These are phyloP conservation scores for Leistus spinibarbis DNA, from an alignment of 2,888 invertebrate species.

Conservation along the genomic window DNA sequence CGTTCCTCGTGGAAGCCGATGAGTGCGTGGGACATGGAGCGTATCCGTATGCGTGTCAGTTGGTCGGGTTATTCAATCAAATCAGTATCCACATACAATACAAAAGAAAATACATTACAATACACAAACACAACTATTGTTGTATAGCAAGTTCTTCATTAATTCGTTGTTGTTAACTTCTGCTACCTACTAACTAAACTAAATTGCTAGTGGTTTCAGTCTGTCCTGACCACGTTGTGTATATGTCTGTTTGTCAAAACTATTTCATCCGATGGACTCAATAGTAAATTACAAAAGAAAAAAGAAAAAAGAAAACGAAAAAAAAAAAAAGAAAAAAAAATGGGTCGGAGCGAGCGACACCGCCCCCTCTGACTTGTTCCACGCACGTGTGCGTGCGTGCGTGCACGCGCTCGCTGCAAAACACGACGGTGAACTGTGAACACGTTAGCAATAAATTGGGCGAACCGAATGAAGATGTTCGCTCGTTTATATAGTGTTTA, in stretches of 20 bases:
- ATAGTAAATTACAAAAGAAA: neutral
- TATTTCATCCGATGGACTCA: neutral
- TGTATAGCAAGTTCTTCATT: constrained; percentile 24
- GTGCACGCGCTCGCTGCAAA: constrained; percentile 11
- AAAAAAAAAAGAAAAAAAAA: neutral
- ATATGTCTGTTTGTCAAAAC: constrained; percentile 28
- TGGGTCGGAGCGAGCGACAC: constrained; percentile 18
- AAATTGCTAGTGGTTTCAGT: constrained; percentile 29
- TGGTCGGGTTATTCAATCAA: constrained; percentile 8
- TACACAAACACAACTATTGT: neutral
- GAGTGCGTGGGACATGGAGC: neutral
- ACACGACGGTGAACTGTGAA: constrained; percentile 48
- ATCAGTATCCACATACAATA: constrained; percentile 7
- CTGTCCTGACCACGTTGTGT: constrained; percentile 26
- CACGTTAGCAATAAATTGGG: constrained; percentile 56
- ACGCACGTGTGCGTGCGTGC: constrained; percentile 18
- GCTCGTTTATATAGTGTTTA: constrained; percentile 53
- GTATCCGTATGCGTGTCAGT: constrained; percentile 3
- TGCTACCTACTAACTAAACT: constrained; percentile 15
- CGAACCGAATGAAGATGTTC: constrained; percentile 50
- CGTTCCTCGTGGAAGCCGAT: neutral
- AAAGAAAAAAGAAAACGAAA: neutral
- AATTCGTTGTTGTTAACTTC: constrained; percentile 28
- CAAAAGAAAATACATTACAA: too few relatives aligned
- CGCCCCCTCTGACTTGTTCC: neutral